Base-by-base conservation (phyloP, 92 coral and sea anemone species). In the Siderastrea radians region DNA sequence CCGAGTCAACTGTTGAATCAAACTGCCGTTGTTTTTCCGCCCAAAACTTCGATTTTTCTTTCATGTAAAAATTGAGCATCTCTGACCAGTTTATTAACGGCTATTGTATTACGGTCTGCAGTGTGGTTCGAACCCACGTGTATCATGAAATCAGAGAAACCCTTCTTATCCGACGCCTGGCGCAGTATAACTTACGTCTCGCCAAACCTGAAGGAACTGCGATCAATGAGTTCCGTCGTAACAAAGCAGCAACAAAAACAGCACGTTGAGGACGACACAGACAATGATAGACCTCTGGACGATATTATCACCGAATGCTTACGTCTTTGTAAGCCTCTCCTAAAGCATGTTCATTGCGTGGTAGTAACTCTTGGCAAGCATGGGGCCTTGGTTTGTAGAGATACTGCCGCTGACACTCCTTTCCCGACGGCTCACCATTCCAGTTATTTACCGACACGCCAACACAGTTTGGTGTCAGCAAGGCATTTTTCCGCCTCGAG, bases 71-170 rank as follows among this genome's bases (percentile, higher is more conserved):
- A 26, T 26, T 26, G 38, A 26, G 38, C 38, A 26, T 26, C 38
- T 26, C 38, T 26, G 38, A 26, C 38, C 38, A 26, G 38, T 26
- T 26, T 26, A 26, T 26, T 26, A 26, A 26, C 38, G 38, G 38
- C 38, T 26, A 26, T 26, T 26, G 47, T 47, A 2, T 5, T 74
- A 79, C 55, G 78, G 66, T 52, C 45, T 59, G 11, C 84, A 97
- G 99, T 97, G 7, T 94, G 98, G 96, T 97, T 94, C 69, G 99
- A 97, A 79, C 99, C 99, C 6, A 95, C 99, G 7, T 97, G 99
- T 58, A 78, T 95, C 16, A 79, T 92, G 90, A 95, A 95, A 72
- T 89, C 99, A 14, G 92, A 82, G 77, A 88, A 88, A 70, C 99
- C 98, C 0, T 97, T 97, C 80, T 71, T 43, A n/a, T 88, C 94